Percentiles rank a stretch among this genome's conserved stretches.
phyloP scores from a whole-genome alignment of 2,113 vertebrate species.

The Peromyscus polionotus region DNA sequence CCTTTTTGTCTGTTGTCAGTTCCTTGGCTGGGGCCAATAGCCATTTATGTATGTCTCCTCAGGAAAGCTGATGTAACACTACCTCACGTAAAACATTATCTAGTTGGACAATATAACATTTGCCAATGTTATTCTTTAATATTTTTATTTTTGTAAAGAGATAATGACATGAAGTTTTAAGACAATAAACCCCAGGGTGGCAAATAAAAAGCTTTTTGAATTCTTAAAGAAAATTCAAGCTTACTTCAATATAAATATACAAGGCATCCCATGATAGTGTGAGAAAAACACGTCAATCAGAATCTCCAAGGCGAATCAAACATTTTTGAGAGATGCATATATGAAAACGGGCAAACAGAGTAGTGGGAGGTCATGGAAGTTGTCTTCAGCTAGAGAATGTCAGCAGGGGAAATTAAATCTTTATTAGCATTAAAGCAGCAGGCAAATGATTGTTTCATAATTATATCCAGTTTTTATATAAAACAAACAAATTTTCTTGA shows the following conservation, averaged over 20 bases:
- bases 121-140: neutral
- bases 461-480: constrained; percentile 58
- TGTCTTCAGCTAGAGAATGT: neutral
- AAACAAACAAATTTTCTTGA: constrained; percentile 60
- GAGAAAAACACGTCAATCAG: neutral
- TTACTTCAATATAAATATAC: constrained; percentile 54
- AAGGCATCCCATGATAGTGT: neutral
- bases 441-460: constrained; percentile 43
- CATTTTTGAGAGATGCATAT: neutral
- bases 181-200: neutral
- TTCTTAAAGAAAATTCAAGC: constrained; percentile 3
- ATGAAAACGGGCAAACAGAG: neutral
- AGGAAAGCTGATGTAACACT: neutral
- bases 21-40: neutral
- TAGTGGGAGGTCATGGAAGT: neutral
- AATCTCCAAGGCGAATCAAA: constrained; percentile 10
- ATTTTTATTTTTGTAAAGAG: neutral
- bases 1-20: neutral
- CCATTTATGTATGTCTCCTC: neutral
- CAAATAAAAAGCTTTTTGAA: neutral
- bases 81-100: neutral
- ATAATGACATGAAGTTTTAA: neutral
- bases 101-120: neutral
- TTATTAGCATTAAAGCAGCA: constrained; percentile 42
- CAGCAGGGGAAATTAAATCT: neutral